Evolutionary conservation across 2,797 vertebrate species (phyloP).

Genomic region (Neosilurus mollespiculum): DNA sequence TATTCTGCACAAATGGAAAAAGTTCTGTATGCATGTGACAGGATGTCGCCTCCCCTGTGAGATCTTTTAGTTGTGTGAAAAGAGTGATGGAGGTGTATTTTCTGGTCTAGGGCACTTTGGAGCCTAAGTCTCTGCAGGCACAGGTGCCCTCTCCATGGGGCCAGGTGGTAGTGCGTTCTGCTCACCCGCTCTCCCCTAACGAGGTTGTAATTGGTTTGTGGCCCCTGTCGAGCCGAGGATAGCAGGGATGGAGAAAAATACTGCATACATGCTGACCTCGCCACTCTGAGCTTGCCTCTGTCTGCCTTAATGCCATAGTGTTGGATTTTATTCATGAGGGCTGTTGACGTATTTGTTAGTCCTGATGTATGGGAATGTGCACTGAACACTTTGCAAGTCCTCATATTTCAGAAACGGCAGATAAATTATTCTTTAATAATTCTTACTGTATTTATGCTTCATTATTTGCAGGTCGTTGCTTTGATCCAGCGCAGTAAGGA

Average conservation of each 20-base stretch:
- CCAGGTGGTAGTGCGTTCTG: conserved; percentile 77
- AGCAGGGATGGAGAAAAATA: conserved; percentile 65
- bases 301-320: background rate
- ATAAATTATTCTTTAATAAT: background rate
- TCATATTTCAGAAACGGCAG: background rate
- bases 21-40: background rate
- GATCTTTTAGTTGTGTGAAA: conserved; percentile 26
- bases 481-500: conserved; percentile 96
- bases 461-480: conserved; percentile 85
- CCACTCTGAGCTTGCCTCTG: conserved; percentile 34
- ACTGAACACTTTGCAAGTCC: background rate
- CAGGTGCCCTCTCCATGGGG: conserved; percentile 77
- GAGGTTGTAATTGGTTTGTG: conserved; percentile 81
- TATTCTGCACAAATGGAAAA: conserved; percentile 5
- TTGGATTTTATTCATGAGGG: background rate
- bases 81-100: background rate
- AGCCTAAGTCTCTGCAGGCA: conserved; percentile 74
- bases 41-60: background rate
- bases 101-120: conserved; percentile 50
- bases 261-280: conserved; percentile 56
- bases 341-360: background rate
- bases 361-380: background rate
- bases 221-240: conserved; percentile 69
- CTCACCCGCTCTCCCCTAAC: conserved; percentile 78
- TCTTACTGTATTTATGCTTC: background rate